Percentiles rank a stretch among this genome's conserved stretches.
phyloP scores from a whole-genome alignment of 2,113 vertebrate species.

The Ondatra zibethicus region DNA sequence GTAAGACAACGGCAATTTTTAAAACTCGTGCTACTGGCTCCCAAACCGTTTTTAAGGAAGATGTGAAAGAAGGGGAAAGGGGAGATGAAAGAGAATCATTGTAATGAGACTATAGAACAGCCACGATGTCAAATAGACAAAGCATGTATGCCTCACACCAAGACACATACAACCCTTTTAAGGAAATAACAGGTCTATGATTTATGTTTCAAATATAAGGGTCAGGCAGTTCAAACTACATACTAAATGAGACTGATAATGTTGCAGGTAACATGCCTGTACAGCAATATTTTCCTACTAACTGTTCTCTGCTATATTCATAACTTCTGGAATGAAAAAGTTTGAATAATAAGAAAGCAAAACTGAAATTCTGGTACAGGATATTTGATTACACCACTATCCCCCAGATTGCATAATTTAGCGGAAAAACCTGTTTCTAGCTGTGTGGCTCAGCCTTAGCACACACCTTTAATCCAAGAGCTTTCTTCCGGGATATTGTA shows the following conservation, averaged over 20 bases:
- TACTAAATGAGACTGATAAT: neutral
- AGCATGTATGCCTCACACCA: neutral
- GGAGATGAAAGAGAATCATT: neutral
- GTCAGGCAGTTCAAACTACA: neutral
- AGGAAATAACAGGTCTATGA: neutral
- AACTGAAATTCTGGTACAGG: conserved; percentile 43
- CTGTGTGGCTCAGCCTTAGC: neutral
- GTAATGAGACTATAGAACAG: neutral
- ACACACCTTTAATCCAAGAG: neutral
- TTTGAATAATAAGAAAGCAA: conserved; percentile 67
- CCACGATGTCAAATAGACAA: neutral
- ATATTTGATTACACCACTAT: neutral
- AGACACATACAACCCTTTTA: neutral
- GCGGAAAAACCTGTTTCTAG: neutral
- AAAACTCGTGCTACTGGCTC: neutral
- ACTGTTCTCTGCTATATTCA: neutral
- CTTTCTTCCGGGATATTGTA: neutral
- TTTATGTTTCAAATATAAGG: neutral
- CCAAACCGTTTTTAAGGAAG: neutral
- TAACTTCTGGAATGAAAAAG: conserved; percentile 60
- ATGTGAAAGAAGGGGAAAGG: neutral
- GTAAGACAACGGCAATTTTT: neutral
- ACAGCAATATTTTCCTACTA: neutral
- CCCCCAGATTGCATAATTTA: neutral
- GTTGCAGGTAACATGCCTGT: neutral